Conservation (phyloP, 2,888 invertebrate species). For the Endotricha flammealis region DNA sequence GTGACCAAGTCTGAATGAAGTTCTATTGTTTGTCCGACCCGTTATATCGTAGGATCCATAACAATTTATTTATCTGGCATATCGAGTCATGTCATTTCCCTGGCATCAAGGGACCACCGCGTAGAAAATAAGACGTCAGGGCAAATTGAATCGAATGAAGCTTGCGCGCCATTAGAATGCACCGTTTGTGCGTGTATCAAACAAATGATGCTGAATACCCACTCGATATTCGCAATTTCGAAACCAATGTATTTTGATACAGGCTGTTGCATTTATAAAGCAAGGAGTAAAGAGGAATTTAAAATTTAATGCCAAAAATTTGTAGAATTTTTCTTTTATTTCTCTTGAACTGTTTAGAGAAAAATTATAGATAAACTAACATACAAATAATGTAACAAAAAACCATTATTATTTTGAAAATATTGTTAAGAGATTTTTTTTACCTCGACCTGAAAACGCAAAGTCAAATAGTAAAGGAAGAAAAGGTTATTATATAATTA, state of each 20-base stretch:
- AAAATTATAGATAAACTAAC: too few species aligned
- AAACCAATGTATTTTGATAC: slow-evolving; percentile 27
- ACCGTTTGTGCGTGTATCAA: slow-evolving; percentile 47
- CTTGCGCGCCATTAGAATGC: slow-evolving; percentile 64
- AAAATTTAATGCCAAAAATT: background rate
- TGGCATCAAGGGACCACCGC: slow-evolving; percentile 53
- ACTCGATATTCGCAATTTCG: slow-evolving; percentile 46
- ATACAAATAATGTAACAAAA: too few species aligned
- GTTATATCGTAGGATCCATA: too few species aligned
- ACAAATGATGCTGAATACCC: slow-evolving; percentile 62
- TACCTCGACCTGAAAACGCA: too few species aligned
- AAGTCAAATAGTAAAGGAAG: too few species aligned
- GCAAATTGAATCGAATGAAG: slow-evolving; percentile 65
- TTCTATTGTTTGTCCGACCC: too few species aligned
- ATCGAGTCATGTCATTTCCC: slow-evolving; percentile 9
- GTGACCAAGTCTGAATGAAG: too few species aligned
- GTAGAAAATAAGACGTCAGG: slow-evolving; percentile 69
- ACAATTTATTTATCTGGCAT: slow-evolving; percentile 10
- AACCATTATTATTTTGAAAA: too few species aligned
- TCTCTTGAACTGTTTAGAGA: too few species aligned
- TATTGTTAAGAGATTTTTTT: too few species aligned
- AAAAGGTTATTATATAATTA: too few species aligned
- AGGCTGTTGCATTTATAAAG: slow-evolving; percentile 28
- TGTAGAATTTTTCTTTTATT: too few species aligned
- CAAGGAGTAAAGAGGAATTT: background rate